Evolutionary conservation across 2,113 vertebrate species (phyloP).

Genomic region (Dasyurus viverrinus): DNA sequence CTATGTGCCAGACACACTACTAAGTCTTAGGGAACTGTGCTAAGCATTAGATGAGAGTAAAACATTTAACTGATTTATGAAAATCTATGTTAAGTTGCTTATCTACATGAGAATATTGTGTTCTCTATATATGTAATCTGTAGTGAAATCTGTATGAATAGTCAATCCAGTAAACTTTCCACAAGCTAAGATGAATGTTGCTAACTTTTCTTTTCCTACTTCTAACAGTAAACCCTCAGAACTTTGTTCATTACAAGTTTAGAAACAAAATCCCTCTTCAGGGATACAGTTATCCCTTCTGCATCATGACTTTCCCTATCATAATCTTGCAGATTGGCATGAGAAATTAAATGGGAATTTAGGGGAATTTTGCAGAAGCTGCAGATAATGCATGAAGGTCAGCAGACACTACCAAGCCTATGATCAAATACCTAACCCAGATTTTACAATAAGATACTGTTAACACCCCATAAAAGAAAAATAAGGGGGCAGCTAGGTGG

Average conservation of each 20-base stretch:
- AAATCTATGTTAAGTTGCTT: not conserved
- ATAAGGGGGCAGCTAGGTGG: no score
- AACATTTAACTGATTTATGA: not conserved
- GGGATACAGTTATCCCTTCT: not conserved
- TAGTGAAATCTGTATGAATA: not conserved
- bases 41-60: not conserved
- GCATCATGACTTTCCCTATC: conserved; percentile 14
- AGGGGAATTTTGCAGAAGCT: not conserved
- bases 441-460: no score
- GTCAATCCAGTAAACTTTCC: not conserved
- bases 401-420: not conserved
- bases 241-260: conserved; percentile 8
- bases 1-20: not conserved
- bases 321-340: not conserved
- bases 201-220: conserved; percentile 4
- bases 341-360: not conserved
- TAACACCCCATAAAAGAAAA: no score
- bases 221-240: not conserved
- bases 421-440: no score
- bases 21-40: not conserved
- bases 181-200: not conserved
- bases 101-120: not conserved
- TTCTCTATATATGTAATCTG: no score
- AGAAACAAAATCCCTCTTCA: not conserved
- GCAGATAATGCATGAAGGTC: not conserved